These are phyloP conservation scores for Etheostoma perlongum DNA, from an alignment of 2,797 vertebrate genomes.

Conservation along the genomic window DNA sequence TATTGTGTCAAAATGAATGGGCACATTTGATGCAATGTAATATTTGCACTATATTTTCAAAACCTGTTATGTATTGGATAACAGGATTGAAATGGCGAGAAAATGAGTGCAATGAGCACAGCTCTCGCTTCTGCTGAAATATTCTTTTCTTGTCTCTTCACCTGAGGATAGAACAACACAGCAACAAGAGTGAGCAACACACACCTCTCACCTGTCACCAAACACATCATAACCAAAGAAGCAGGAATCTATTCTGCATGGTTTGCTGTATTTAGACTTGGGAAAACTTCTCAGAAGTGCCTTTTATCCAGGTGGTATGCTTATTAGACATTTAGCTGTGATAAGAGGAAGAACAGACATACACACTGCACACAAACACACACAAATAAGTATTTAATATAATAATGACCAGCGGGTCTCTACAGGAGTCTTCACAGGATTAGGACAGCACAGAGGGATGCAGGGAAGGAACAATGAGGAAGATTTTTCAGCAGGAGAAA, in stretches of 20 bases:
- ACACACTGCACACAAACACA: conserved; percentile 29
- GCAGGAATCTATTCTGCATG: conserved; percentile 40
- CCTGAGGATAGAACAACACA: conserved; percentile 34
- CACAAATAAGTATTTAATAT: conserved; percentile 59
- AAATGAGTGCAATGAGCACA: conserved; percentile 49
- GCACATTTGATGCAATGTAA: conserved; percentile 41
- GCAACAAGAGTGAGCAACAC: conserved; percentile 32
- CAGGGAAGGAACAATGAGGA: conserved; percentile 51
- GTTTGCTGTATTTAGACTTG: conserved; percentile 68
- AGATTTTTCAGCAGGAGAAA: conserved; percentile 64
- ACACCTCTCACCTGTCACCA: conserved; percentile 57
- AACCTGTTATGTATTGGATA: conserved; percentile 36
- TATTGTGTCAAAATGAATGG: conserved; percentile 64
- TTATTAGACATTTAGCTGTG: conserved; percentile 78
- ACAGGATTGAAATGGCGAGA: conserved; percentile 20
- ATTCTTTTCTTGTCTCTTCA: conserved; percentile 35
- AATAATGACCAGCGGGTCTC: conserved; percentile 74
- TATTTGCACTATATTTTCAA: conserved; percentile 22
- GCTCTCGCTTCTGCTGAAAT: conserved; percentile 11
- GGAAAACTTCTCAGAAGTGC: conserved; percentile 46
- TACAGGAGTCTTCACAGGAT: conserved; percentile 84
- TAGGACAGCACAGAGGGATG: conserved; percentile 68
- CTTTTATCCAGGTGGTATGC: conserved; percentile 77
- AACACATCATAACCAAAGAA: conserved; percentile 41
- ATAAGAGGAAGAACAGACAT: conserved; percentile 53